Percentiles rank a stretch among this genome's conserved stretches.
phyloP scores from a whole-genome alignment of 2,888 invertebrate genomes.

The Epistrophe eligans region DNA sequence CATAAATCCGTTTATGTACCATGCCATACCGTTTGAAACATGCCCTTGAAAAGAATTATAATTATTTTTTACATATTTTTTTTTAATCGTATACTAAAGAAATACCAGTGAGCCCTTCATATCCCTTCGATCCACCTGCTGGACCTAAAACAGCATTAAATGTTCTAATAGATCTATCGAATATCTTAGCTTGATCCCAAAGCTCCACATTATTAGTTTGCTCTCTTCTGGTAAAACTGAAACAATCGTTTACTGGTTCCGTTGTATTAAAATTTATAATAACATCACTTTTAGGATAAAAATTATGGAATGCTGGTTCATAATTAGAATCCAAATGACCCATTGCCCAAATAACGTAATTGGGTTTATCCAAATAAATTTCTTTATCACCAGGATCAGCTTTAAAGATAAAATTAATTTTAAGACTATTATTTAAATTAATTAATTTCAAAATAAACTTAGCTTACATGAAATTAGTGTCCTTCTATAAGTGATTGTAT shows the following conservation, averaged over 20 bases:
- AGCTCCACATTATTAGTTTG: slow-evolving; percentile 81
- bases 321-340: slow-evolving; percentile 90
- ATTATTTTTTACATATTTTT: too few species aligned
- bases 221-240: slow-evolving; percentile 87
- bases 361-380: slow-evolving; percentile 86
- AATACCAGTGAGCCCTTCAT: slow-evolving; percentile 87
- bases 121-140: slow-evolving; percentile 91
- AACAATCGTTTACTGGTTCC: slow-evolving; percentile 89
- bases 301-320: slow-evolving; percentile 93
- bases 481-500: slow-evolving; percentile 91
- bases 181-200: slow-evolving; percentile 88
- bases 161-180: slow-evolving; percentile 89
- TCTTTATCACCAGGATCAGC: slow-evolving; percentile 91
- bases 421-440: too few species aligned
- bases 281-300: slow-evolving; percentile 90
- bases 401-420: too few species aligned
- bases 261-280: slow-evolving; percentile 88
- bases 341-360: slow-evolving; percentile 92
- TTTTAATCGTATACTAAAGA: too few species aligned
- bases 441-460: too few species aligned
- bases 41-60: slow-evolving; percentile 82
- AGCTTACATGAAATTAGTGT: slow-evolving; percentile 86
- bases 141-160: slow-evolving; percentile 94
- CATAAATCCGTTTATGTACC: slow-evolving; percentile 96
- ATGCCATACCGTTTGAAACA: slow-evolving; percentile 90